A percentile compares a stretch with the other conserved stretches of the same genome.
Conservation (phyloP, 1,140 invertebrate genomes). For the Tribolium castaneum region DNA sequence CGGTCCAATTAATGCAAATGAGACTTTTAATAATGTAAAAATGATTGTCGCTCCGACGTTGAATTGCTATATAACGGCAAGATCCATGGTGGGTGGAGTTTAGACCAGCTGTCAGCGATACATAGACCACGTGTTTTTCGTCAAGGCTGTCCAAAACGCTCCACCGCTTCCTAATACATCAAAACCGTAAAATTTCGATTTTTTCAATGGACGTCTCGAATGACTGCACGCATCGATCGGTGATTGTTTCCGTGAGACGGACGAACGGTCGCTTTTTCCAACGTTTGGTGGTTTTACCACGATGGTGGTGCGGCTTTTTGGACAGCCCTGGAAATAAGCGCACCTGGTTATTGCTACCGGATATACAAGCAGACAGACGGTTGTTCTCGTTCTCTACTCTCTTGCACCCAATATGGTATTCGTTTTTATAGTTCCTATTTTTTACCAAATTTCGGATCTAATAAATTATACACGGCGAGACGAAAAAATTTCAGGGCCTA, state of each 20-base stretch:
- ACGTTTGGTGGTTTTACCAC: background rate
- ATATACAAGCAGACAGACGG: constrained; percentile 54
- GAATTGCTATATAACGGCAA: constrained; percentile 33
- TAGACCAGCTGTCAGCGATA: constrained; percentile 50
- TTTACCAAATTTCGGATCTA: constrained; percentile 26
- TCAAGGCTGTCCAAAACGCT: constrained; percentile 26
- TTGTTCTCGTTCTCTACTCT: constrained; percentile 44
- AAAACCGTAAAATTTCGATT: background rate
- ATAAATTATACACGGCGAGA: constrained; percentile 17
- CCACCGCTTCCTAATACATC: background rate
- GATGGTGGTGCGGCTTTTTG: constrained; percentile 25
- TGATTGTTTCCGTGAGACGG: background rate
- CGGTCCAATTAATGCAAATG: constrained; percentile 7
- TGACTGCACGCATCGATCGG: background rate
- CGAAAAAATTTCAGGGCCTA: background rate
- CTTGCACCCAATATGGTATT: constrained; percentile 55
- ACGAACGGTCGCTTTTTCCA: background rate
- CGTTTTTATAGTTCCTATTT: constrained; percentile 39
- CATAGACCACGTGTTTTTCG: constrained; percentile 50
- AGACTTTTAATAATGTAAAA: constrained; percentile 28
- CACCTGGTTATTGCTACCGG: constrained; percentile 54
- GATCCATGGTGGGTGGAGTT: constrained; percentile 46
- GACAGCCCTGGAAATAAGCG: constrained; percentile 51
- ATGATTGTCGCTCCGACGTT: constrained; percentile 12
- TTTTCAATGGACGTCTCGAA: background rate